These are phyloP conservation scores for Chamaea fasciata DNA, from an alignment of 2,113 vertebrate genomes.

Conservation along the genomic window DNA sequence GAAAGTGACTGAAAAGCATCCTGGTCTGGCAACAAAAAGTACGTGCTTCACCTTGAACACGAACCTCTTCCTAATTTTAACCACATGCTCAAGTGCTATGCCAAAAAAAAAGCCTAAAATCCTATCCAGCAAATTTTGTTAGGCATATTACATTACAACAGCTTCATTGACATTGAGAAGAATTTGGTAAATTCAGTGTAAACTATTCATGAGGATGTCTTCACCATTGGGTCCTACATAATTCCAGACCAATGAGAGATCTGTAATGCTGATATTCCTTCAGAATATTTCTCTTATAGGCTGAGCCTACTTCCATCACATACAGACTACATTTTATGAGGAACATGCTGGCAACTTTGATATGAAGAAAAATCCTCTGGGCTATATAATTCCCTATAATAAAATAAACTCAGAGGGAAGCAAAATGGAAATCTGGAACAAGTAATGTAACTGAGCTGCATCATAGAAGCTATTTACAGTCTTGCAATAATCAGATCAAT, in stretches of 20 bases:
- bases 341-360: slow-evolving; percentile 24
- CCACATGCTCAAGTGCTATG: background rate
- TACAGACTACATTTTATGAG: background rate
- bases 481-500: slow-evolving; percentile 44
- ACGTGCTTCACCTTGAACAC: background rate
- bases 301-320: slow-evolving; percentile 6
- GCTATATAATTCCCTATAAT: slow-evolving; percentile 25
- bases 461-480: slow-evolving; percentile 26
- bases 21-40: background rate
- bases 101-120: background rate
- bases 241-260: background rate
- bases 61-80: background rate
- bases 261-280: background rate
- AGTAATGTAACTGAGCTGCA: background rate
- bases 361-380: slow-evolving; percentile 41
- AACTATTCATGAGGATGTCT: background rate
- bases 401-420: slow-evolving; percentile 57
- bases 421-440: slow-evolving; percentile 24
- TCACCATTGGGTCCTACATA: background rate
- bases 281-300: background rate
- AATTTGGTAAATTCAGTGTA: background rate
- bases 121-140: background rate
- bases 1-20: background rate
- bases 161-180: background rate
- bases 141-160: background rate